These are phyloP conservation scores for Mesocentrotus franciscanus DNA, from an alignment of 53 echinoderm and acorn worm genomes.

Conservation along the genomic window DNA sequence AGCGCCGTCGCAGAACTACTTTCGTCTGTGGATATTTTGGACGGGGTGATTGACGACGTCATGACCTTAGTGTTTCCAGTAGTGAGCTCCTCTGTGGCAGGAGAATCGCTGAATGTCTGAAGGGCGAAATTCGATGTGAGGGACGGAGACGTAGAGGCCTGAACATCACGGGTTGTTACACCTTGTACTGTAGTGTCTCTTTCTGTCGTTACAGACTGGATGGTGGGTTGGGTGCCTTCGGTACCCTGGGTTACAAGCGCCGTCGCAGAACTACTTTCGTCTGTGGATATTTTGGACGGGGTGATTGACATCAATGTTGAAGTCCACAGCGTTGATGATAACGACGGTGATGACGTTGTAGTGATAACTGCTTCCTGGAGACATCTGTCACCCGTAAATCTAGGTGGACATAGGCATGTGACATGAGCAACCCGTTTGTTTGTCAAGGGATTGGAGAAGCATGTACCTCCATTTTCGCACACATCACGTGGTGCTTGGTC, in stretches of 20 bases:
- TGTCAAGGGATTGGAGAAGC: neutral
- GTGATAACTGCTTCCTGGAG: neutral
- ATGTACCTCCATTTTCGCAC: constrained; percentile 47
- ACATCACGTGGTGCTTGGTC: neutral
- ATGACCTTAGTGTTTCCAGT: neutral
- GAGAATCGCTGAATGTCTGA: neutral
- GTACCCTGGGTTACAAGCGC: neutral
- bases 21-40: neutral
- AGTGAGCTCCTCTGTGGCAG: neutral
- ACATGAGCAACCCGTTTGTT: constrained; percentile 17
- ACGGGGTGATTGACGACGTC: too few species aligned
- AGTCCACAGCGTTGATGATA: neutral
- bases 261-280: neutral
- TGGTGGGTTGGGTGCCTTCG: neutral
- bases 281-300: neutral
- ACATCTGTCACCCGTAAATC: constrained; percentile 39
- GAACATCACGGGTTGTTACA: neutral
- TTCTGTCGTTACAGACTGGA: neutral
- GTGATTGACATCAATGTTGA: neutral
- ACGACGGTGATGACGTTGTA: neutral
- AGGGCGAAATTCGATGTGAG: neutral
- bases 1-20: neutral
- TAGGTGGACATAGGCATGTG: constrained; percentile 6
- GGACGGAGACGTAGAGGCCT: neutral
- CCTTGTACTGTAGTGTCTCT: neutral